Conservation (phyloP, 2,888 invertebrate genomes). For the Parnassius apollo region DNA sequence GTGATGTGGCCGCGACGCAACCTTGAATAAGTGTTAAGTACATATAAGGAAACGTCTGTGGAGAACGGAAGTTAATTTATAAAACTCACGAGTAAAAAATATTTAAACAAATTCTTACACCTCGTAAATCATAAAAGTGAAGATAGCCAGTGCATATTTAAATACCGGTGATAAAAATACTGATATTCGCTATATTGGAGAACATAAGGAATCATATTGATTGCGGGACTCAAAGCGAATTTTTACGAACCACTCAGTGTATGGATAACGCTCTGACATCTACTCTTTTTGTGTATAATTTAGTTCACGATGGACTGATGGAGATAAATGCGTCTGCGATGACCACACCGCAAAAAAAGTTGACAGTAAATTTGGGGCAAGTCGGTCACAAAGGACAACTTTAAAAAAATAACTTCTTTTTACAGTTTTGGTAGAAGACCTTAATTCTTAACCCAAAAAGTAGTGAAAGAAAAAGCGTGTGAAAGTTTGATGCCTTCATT, state of each 20-base stretch:
- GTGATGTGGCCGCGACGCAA: slow-evolving; percentile 7
- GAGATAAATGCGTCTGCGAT: slow-evolving; percentile 62
- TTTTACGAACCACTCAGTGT: slow-evolving; percentile 27
- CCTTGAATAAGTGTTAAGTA: slow-evolving; percentile 23
- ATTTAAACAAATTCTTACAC: slow-evolving; percentile 14
- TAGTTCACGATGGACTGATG: slow-evolving; percentile 47
- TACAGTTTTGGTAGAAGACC: slow-evolving; percentile 39
- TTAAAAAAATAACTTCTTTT: slow-evolving; percentile 49
- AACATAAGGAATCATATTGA: slow-evolving; percentile 18
- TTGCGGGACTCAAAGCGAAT: slow-evolving; percentile 1
- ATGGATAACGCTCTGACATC: slow-evolving; percentile 25
- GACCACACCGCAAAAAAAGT: slow-evolving; percentile 48
- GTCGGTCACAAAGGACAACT: slow-evolving; percentile 50
- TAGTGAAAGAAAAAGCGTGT: slow-evolving; percentile 45
- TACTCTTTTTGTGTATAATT: slow-evolving; percentile 32
- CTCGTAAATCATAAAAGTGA: slow-evolving; percentile 18
- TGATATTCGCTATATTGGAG: slow-evolving; percentile 11
- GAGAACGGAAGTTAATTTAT: slow-evolving; percentile 23
- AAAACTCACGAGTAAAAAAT: slow-evolving; percentile 16
- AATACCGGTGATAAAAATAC: slow-evolving; percentile 14
- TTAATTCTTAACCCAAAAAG: slow-evolving; percentile 46
- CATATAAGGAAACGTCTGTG: slow-evolving; percentile 17
- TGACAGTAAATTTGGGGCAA: slow-evolving; percentile 60
- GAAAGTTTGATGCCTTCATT: slow-evolving; percentile 39
- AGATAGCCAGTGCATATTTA: slow-evolving; percentile 9